Evolutionary conservation across 2,113 vertebrate genomes (phyloP).

Genomic region (Petaurus breviceps): DNA sequence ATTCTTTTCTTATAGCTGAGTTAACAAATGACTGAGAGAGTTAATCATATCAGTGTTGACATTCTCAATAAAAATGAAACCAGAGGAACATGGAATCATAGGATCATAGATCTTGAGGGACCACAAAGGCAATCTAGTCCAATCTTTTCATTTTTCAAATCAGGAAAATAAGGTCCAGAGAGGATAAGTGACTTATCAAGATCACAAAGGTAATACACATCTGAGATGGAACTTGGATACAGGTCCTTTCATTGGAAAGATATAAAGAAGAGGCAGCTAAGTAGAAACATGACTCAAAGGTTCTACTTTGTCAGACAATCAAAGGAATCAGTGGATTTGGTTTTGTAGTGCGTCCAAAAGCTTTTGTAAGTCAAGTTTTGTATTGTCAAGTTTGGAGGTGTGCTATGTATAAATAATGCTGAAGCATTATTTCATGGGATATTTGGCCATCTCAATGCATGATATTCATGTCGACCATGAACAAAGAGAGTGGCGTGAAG

Average conservation of each 20-base stretch:
- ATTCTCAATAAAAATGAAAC: neutral
- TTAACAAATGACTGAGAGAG: neutral
- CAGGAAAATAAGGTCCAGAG: neutral
- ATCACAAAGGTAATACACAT: neutral
- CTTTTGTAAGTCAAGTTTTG: neutral
- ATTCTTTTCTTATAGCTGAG: neutral
- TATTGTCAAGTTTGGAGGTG: neutral
- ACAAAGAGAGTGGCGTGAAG: neutral
- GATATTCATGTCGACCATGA: neutral
- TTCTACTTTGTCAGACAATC: neutral
- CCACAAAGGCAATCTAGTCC: neutral
- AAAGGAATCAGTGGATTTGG: neutral
- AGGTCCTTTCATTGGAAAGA: neutral
- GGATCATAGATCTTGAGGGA: neutral
- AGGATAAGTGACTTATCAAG: neutral
- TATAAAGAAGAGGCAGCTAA: neutral
- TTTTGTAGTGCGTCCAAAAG: neutral
- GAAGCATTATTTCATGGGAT: neutral
- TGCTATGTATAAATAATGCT: neutral
- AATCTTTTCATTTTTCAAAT: neutral
- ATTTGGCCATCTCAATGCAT: neutral
- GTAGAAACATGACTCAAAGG: neutral
- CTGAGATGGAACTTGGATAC: neutral
- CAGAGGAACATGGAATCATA: neutral
- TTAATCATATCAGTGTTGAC: neutral